phyloP scores from a whole-genome alignment of 2,797 vertebrate species.

The Hoplostethus atlanticus region DNA sequence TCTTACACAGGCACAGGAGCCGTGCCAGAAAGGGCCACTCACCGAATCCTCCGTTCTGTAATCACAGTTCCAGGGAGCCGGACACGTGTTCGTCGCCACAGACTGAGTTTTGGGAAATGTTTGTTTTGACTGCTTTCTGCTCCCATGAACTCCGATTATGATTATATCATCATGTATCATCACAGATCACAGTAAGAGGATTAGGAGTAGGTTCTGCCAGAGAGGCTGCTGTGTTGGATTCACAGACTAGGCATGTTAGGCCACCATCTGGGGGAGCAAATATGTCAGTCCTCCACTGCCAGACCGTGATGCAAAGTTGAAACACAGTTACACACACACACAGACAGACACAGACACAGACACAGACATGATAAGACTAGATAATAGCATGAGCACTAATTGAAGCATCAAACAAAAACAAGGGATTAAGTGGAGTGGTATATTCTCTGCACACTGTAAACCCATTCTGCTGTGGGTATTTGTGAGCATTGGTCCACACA shows the following conservation, averaged over 20 bases:
- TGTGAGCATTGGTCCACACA: constrained; percentile 45
- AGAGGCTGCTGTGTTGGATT: constrained; percentile 66
- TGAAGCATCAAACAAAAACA: constrained; percentile 15
- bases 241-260: constrained; percentile 55
- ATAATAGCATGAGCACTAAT: constrained; percentile 1
- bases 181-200: constrained; percentile 74
- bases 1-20: constrained; percentile 27
- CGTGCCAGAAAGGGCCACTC: constrained; percentile 18
- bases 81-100: constrained; percentile 26
- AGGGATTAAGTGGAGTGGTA: constrained; percentile 5
- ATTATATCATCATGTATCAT: constrained; percentile 74
- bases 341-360: constrained; percentile 1
- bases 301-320: constrained; percentile 57
- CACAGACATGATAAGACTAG: background rate
- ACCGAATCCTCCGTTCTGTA: constrained; percentile 33
- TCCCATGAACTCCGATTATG: constrained; percentile 61
- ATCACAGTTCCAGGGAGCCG: constrained; percentile 21
- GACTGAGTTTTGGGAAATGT: constrained; percentile 47
- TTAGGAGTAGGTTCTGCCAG: constrained; percentile 65
- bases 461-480: constrained; percentile 36
- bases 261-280: constrained; percentile 73
- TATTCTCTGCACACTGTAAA: constrained; percentile 28
- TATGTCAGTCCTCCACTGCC: constrained; percentile 60
- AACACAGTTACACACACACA: constrained; percentile 23
- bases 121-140: constrained; percentile 63